These are phyloP conservation scores for Drosophila kokeensis DNA, from an alignment of 2,888 invertebrate genomes.

Conservation along the genomic window DNA sequence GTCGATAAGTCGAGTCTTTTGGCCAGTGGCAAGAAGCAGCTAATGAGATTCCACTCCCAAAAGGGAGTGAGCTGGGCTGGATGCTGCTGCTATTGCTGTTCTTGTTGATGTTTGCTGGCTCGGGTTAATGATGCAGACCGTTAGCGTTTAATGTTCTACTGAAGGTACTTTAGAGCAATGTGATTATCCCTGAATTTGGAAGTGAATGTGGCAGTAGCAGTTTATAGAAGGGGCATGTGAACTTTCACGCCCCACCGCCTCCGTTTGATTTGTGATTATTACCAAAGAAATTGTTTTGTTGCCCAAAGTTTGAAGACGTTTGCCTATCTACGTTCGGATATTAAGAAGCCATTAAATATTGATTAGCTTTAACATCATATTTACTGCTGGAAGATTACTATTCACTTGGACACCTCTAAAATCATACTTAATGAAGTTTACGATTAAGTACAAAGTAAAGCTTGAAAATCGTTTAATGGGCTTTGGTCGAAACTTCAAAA, in stretches of 20 bases:
- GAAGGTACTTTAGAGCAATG: conserved; percentile 48
- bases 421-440: neutral
- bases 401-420: neutral
- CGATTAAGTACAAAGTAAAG: too few relatives aligned
- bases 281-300: conserved; percentile 33
- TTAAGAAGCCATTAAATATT: conserved; percentile 35
- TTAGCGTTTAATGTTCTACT: conserved; percentile 52
- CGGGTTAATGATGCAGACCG: conserved; percentile 69
- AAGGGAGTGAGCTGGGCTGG: neutral
- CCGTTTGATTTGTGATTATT: conserved; percentile 57
- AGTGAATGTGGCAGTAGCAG: neutral
- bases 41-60: conserved; percentile 67
- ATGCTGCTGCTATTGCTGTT: neutral
- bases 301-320: conserved; percentile 28
- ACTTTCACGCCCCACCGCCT: conserved; percentile 38
- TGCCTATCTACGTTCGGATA: conserved; percentile 17
- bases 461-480: too few relatives aligned
- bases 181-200: conserved; percentile 34
- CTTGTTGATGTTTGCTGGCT: conserved; percentile 5
- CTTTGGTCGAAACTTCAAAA: too few relatives aligned
- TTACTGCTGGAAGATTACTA: neutral
- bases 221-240: conserved; percentile 5
- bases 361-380: conserved; percentile 2
- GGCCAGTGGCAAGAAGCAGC: conserved; percentile 33
- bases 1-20: conserved; percentile 64